Evolutionary conservation across 2,113 vertebrate genomes (phyloP).

Genomic region (Peucedramus taeniatus): DNA sequence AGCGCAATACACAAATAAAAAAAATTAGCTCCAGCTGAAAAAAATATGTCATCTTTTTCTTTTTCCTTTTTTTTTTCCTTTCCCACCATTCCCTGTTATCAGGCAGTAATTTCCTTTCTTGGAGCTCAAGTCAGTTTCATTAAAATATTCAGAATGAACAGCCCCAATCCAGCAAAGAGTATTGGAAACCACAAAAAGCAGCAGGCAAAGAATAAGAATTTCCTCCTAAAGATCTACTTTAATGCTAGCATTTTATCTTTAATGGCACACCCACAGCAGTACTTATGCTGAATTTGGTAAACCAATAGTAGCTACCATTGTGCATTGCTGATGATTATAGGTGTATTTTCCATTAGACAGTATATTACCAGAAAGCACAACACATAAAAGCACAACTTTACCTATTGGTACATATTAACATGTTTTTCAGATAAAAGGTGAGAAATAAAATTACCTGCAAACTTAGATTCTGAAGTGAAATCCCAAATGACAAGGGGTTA

Average conservation of each 20-base stretch:
- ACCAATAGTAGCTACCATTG: background rate
- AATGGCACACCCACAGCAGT: background rate
- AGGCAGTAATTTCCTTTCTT: background rate
- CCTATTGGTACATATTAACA: background rate
- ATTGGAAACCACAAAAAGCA: background rate
- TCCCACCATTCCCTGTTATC: fast-evolving
- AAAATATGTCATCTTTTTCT: background rate
- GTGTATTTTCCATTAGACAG: background rate
- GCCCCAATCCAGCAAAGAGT: background rate
- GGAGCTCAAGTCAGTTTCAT: background rate
- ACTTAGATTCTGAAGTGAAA: conserved; percentile 95
- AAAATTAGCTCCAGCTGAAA: background rate
- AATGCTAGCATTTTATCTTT: background rate
- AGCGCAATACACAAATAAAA: background rate
- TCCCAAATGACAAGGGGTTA: conserved; percentile 89
- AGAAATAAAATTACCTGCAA: conserved; percentile 83
- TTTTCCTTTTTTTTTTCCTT: fast-evolving
- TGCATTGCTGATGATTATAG: background rate
- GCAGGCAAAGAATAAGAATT: background rate
- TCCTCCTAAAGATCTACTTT: background rate
- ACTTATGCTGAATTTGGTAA: background rate
- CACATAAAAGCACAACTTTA: background rate
- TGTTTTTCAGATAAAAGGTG: background rate
- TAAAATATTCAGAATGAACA: background rate
- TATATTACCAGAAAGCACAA: background rate